Evolutionary conservation across 2,888 invertebrate genomes (phyloP), one percentile per base, ranked within the genome.

Genomic region (Anticlea derivata): DNA sequence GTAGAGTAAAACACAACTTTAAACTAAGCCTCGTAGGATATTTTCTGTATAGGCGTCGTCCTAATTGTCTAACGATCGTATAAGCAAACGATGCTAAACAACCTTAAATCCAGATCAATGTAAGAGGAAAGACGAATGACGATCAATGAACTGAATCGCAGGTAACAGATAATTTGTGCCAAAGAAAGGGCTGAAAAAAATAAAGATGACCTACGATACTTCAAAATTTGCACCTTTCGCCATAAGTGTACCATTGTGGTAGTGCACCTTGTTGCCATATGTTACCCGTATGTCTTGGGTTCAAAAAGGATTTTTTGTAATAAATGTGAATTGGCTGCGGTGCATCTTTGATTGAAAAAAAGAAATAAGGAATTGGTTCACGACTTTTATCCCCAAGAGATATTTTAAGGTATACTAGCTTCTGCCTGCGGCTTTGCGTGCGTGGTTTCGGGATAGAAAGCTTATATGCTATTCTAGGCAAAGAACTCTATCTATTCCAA

Each of bases 201-300:
- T 56, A 50, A 74, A 74, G 71, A 74, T 86, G 87, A 86, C 83
- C 87, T 85, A 86, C 78, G n/a, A n/a, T n/a, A n/a, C n/a, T 86
- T 81, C 70, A 80, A 70, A 71, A 73, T 82, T 81, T 77, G 86
- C 88, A 87, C 84, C 88, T 88, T 88, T 86, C 67, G 60, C 58
- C 63, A 66, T 80, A 83, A 84, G 80, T 85, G 83, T 81, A 84
- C 73, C 61, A 71, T 81, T 78, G 73, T 77, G 57, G 61, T 30
- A 50, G 56, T 66, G 53, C 87, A 87, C 86, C 88, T 89, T 89
- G 86, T 75, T 50, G 50, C 63, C 84, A 83, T 78, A 79, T 86
- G 83, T 63, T 62, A 50, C 83, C 86, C 86, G 83, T 74, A 84
- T 85, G 68, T 65, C 64, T 67, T 60, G 40, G 48, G 47, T 26